Base-by-base conservation (phyloP, 2,113 vertebrate species). In the Peromyscus polionotus region DNA sequence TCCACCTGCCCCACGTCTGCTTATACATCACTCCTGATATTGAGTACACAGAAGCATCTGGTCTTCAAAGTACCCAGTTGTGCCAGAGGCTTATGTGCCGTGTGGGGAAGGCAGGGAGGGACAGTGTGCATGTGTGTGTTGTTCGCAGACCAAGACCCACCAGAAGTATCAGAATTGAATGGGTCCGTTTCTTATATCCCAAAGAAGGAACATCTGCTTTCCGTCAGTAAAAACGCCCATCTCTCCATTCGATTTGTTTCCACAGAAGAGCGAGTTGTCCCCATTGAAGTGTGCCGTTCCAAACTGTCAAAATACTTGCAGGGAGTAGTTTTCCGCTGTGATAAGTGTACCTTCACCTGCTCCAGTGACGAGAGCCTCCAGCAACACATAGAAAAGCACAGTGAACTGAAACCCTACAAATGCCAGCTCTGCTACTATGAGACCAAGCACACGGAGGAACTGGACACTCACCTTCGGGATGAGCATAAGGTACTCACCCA, bases 261-360 rank as follows among this genome's bases (percentile, higher is more conserved):
- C 97, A 95, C 99, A 99, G 99, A 99, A 98, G 99, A 99, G 98
- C 99, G 99, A 3, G 99, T 99, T 42, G 99, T 99, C 97, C 99
- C 99, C 36, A 99, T 99, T 97, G 99, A 99, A 98, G 99, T 99
- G 96, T 99, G 99, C 98, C 99, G 99, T 97, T 99, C 99, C 97
- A 99, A 99, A 98, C 99, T 99, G 97, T 99, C 99, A 1, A 99
- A 99, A 97, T 99, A 99, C 98, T 99, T 99, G 98, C 99, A 99
- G 98, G 99, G 99, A 96, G 97, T 99, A 91, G 99, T 99, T 96
- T 99, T 99, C 98, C 99, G 99, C 95, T 99, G 99, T 98, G 99
- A 99, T 98, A 99, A 99, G 98, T 99, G 99, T 98, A 99, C 99
- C 96, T 99, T 99, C 98, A 99, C 99, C 96, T 99, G 99, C 99